Conservation (phyloP, 2,888 invertebrate species). For the Pterostichus niger region DNA sequence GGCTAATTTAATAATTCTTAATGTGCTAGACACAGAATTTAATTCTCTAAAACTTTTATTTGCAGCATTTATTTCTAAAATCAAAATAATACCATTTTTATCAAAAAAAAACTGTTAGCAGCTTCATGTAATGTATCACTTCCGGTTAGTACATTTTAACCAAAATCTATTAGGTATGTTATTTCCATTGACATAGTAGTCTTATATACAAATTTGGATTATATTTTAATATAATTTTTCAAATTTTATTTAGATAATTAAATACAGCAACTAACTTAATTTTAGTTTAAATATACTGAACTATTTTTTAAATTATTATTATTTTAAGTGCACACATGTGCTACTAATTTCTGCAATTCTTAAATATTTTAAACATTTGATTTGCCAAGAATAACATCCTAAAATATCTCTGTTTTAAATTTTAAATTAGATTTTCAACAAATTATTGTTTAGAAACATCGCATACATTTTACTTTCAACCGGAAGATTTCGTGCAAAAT, state of each 20-base stretch:
- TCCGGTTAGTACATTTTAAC: too few species aligned
- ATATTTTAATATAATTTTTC: too few species aligned
- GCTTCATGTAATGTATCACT: too few species aligned
- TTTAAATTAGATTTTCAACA: conserved; percentile 40
- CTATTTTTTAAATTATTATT: neutral
- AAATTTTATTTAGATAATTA: neutral
- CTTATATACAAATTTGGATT: too few species aligned
- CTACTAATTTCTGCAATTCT: conserved; percentile 29
- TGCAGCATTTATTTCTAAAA: too few species aligned
- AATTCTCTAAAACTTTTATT: too few species aligned
- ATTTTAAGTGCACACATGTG: neutral
- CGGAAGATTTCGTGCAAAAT: neutral
- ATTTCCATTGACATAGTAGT: too few species aligned
- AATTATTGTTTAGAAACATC: conserved; percentile 15
- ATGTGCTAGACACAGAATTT: too few species aligned
- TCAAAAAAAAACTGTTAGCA: too few species aligned
- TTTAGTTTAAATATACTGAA: neutral
- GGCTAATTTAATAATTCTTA: too few species aligned
- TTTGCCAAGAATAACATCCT: conserved; percentile 36
- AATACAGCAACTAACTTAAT: neutral
- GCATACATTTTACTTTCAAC: conserved; percentile 22
- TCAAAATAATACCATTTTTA: too few species aligned
- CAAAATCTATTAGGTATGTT: too few species aligned
- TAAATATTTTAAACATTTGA: conserved; percentile 6
- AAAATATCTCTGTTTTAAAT: conserved; percentile 23